Evolutionary conservation across 2,888 invertebrate species (phyloP), one percentile per base, ranked within the genome.

Genomic region (Thymelicus acteon): DNA sequence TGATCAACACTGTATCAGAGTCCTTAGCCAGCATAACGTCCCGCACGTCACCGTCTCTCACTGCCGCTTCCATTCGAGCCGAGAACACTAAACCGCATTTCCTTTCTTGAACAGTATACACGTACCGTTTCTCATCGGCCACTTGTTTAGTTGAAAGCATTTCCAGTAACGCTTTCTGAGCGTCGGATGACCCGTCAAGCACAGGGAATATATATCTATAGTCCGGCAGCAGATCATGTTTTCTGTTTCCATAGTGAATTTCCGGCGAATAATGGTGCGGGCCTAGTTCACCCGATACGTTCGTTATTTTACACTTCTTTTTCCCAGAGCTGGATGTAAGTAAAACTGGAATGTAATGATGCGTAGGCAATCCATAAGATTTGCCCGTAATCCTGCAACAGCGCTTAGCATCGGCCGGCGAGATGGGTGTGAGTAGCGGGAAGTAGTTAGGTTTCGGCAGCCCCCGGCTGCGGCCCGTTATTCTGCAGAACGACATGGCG

Each of bases 401-500:
- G 74, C 97, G 94, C 81, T 96, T 95, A 1, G 97, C 97, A 83
- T 97, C 97, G n/a, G 96, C 97, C 13, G 97, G 97, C 63, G 97
- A 97, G 73, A 97, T 96, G 5, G 97, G 97, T 60, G 97, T 96
- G 76, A 97, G 93, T 66, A 97, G 93, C 24, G 97, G 97, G 82
- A 97, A 96, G 85, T 97, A 97, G 87, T 97, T 97, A 67, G 97
- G 97, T 84, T 97, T 96, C 67, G 97, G 97, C 81, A 97, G 95
- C 80, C 96, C 96, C 79, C 96, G 95, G 87, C 97, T 96, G 86
- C 96, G 96, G 80, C 97, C 96, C 72, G 97, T 97, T 79, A 97
- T 97, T 87, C 97, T 95, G 89, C 97, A 97, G 88, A 96, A 96
- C 82, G 96, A 96, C 95, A 96, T 95, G 71, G 80, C 83, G 78